phyloP scores from a whole-genome alignment of 2,888 invertebrate genomes.

The Conus canariensis region DNA sequence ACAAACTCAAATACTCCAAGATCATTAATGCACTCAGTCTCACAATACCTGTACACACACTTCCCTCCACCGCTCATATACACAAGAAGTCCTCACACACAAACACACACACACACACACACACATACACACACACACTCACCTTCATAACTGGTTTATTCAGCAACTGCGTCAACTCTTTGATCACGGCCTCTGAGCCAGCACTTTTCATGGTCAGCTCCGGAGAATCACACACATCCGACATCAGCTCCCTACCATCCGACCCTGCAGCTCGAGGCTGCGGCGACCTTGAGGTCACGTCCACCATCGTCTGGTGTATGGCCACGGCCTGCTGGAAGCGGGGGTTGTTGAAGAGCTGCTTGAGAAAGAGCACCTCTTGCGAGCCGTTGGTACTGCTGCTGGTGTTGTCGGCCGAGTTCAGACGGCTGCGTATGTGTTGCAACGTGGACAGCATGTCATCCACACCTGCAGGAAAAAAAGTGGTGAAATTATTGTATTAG shows the following conservation, averaged over 20 bases:
- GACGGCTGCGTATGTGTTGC: conserved; percentile 58
- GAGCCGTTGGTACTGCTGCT: conserved; percentile 30
- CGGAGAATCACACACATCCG: conserved; percentile 55
- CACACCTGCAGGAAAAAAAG: conserved; percentile 29
- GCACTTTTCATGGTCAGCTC: conserved; percentile 39
- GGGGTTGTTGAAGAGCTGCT: conserved; percentile 68
- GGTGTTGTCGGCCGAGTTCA: conserved; percentile 63
- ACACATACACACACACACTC: background rate
- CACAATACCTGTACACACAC: too few species aligned
- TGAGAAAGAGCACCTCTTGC: conserved; percentile 64
- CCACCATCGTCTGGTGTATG: conserved; percentile 71
- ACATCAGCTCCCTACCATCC: conserved; percentile 57
- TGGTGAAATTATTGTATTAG: background rate
- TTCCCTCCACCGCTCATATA: too few species aligned
- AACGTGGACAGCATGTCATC: conserved; percentile 56
- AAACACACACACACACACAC: too few species aligned
- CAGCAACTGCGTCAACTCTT: conserved; percentile 63
- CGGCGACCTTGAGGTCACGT: conserved; percentile 63
- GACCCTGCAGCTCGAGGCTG: conserved; percentile 59
- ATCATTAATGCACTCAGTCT: background rate
- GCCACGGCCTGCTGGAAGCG: conserved; percentile 71
- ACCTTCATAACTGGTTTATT: conserved; percentile 61
- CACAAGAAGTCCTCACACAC: too few species aligned
- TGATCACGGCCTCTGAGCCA: conserved; percentile 53
- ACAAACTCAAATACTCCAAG: background rate